Evolutionary conservation across 2,888 invertebrate species (phyloP).

Genomic region (Spatulosminthurus flaviceps): DNA sequence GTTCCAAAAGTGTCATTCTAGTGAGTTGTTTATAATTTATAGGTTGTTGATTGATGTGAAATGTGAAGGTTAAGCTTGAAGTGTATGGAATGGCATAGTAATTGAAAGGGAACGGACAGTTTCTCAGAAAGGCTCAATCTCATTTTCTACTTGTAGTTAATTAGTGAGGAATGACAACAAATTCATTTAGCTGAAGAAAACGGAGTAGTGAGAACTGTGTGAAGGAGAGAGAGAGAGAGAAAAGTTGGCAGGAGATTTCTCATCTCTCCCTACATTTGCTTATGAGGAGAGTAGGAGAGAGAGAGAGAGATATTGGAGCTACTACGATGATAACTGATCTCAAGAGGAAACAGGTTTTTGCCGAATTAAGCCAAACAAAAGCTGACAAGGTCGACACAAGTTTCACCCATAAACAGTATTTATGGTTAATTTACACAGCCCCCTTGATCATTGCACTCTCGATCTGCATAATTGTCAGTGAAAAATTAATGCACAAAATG

Average conservation of each 20-base stretch:
- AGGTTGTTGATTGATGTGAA: too few species aligned
- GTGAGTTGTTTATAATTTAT: too few species aligned
- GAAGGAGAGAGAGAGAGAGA: background rate
- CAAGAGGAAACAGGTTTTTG: background rate
- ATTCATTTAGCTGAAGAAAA: background rate
- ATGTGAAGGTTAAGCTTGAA: too few species aligned
- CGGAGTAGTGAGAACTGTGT: background rate
- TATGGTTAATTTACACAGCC: background rate
- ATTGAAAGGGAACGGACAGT: background rate
- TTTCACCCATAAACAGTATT: conserved; percentile 6
- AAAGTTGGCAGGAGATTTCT: background rate
- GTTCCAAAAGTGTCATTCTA: too few species aligned
- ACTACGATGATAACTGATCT: background rate
- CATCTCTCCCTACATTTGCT: too few species aligned
- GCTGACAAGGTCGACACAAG: conserved; percentile 12
- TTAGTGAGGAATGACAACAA: background rate
- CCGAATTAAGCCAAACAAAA: background rate
- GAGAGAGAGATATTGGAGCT: background rate
- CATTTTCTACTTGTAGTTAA: background rate
- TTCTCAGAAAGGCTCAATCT: background rate
- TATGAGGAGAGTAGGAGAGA: too few species aligned
- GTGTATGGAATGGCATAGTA: background rate
- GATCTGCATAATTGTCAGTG: background rate
- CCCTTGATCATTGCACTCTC: background rate
- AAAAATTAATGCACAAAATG: background rate